Evolutionary conservation across 2,888 invertebrate genomes (phyloP).

Genomic region (Aproaerema taeniolella): DNA sequence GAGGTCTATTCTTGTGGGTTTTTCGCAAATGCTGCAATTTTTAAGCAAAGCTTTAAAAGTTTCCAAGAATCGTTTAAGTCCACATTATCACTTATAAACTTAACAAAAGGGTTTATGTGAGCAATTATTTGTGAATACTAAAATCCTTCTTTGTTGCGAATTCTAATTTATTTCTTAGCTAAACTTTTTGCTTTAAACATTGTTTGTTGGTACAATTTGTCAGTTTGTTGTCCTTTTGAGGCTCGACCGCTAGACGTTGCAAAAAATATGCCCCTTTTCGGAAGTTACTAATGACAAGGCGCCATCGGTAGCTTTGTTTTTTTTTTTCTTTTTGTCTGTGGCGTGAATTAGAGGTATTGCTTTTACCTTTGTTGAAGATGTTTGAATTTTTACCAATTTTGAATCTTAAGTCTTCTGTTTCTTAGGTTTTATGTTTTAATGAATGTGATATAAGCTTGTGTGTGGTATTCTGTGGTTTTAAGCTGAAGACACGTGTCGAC

Average conservation of each 20-base stretch:
- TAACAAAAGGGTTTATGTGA: conserved; percentile 36
- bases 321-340: conserved; percentile 43
- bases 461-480: conserved; percentile 38
- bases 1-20: too few relatives aligned
- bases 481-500: conserved; percentile 49
- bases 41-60: neutral
- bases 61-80: conserved; percentile 11
- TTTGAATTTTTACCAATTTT: too few relatives aligned
- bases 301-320: conserved; percentile 61
- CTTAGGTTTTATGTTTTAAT: too few relatives aligned
- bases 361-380: too few relatives aligned
- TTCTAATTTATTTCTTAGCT: conserved; percentile 38
- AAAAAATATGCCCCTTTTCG: conserved; percentile 62
- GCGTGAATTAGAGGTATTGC: conserved; percentile 44
- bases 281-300: conserved; percentile 73
- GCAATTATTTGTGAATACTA: conserved; percentile 42
- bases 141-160: conserved; percentile 39
- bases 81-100: conserved; percentile 6
- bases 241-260: conserved; percentile 47
- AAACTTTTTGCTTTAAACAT: conserved; percentile 39
- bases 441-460: conserved; percentile 24
- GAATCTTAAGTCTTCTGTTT: too few relatives aligned
- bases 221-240: conserved; percentile 66
- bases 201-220: conserved; percentile 69
- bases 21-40: conserved; percentile 10